These are phyloP conservation scores for Aegithalos caudatus DNA, from an alignment of 2,113 vertebrate species.

Conservation along the genomic window DNA sequence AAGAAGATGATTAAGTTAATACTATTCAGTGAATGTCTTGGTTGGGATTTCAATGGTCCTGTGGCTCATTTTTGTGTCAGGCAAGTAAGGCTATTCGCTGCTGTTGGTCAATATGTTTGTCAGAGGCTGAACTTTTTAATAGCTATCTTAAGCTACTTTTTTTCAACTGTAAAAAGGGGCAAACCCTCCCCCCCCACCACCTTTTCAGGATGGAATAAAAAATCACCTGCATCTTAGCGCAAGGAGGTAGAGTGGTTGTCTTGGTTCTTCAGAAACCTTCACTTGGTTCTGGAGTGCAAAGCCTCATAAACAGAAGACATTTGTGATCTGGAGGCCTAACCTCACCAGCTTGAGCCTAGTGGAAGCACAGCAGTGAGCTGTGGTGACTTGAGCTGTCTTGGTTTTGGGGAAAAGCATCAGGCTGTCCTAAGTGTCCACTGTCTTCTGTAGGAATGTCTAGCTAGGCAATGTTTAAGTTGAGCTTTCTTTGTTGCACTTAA, in stretches of 20 bases:
- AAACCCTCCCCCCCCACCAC: accelerated
- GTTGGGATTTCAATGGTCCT: background rate
- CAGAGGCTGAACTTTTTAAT: background rate
- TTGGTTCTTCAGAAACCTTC: background rate
- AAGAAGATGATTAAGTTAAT: background rate
- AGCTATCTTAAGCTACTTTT: background rate
- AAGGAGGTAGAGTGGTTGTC: background rate
- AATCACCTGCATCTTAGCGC: background rate
- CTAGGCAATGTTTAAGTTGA: background rate
- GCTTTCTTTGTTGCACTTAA: background rate
- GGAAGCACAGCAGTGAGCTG: background rate
- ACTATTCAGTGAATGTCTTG: background rate
- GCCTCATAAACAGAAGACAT: background rate
- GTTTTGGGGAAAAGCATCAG: background rate
- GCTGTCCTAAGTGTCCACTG: background rate
- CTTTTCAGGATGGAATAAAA: background rate
- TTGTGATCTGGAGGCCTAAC: background rate
- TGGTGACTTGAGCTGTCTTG: background rate
- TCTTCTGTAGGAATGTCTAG: background rate
- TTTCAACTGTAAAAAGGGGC: background rate
- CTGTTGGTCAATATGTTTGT: background rate
- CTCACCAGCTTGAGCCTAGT: background rate
- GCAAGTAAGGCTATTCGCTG: background rate
- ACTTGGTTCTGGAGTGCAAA: background rate
- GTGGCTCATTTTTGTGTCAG: background rate